Base-by-base conservation (phyloP, 2,113 vertebrate species). In the Otolemur garnettii region DNA sequence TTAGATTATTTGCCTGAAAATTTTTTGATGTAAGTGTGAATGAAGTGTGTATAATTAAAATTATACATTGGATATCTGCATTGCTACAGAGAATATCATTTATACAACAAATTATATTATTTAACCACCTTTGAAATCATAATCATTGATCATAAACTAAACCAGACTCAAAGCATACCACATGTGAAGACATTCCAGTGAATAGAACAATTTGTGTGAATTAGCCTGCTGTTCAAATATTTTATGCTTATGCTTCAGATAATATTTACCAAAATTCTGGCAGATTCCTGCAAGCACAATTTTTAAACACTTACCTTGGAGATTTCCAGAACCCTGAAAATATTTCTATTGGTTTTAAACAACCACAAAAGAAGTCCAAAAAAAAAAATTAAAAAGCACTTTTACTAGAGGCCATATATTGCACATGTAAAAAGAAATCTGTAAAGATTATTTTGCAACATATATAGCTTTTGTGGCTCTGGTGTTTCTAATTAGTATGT, bases 391-490 rank as follows among this genome's bases (percentile, higher is more conserved):
- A 10, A 50, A 50, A 50, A 50, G 24, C 4, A 8, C 71, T 80
- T 93, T 74, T 82, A 55, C 71, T 30, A 13, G 94, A 95, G 62
- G 68, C 68, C 50, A 55, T 86, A n/a, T 81, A 55, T 82, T 42
- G 42, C n/a, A 62, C 91, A 82, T 38, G 79, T 82, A 64, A 88
- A 90, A 95, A 75, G 18, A 84, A 28, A 90, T 69, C 66, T 95
- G 33, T 66, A 92, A 75, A 77, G 82, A 86, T 22, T 10, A 82
- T 85, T 96, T 93, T 68, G 69, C 90, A 95, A 79, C 28, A 90
- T 82, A 96, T 90, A 77, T 55, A 97, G 66, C 72, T 93, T 93
- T 95, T 96, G 66, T 97, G 62, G 13, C 78, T 87, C 55, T 95
- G 60, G 77, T 64, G 42, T 87, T 92, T 96, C 55, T 8, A 87